Evolutionary conservation across 1,140 invertebrate species (phyloP).

Genomic region (Pantala flavescens): DNA sequence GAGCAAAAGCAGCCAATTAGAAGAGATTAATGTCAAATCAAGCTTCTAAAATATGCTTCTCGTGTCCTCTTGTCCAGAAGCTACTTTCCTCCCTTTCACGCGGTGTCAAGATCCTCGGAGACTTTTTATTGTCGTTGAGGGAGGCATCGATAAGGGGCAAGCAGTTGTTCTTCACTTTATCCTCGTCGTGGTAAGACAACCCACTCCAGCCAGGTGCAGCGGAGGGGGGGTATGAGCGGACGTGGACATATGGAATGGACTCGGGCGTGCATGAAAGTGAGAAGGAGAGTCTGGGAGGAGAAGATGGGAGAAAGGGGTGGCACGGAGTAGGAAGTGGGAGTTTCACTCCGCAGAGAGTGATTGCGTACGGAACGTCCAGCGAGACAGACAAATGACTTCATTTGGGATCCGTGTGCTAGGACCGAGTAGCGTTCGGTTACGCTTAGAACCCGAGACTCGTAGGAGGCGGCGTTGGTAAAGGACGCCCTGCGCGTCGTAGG

Average conservation of each 20-base stretch:
- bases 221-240: background rate
- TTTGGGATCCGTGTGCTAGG: background rate
- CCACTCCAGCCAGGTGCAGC: background rate
- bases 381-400: slow-evolving; percentile 5
- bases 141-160: background rate
- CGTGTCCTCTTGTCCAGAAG: background rate
- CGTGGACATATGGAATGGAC: background rate
- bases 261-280: background rate
- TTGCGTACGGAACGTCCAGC: background rate
- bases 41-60: background rate
- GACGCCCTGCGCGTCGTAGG: too few species aligned
- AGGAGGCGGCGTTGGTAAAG: background rate
- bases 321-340: background rate
- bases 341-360: background rate
- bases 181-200: background rate
- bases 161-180: slow-evolving; percentile 5
- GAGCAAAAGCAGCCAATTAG: background rate
- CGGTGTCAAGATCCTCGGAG: background rate
- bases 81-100: background rate
- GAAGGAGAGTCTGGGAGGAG: background rate
- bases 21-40: slow-evolving; percentile 8
- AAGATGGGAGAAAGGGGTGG: background rate
- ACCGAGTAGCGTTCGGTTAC: slow-evolving; percentile 7
- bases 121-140: background rate
- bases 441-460: background rate